Evolutionary conservation across 2,888 invertebrate species (phyloP).

Genomic region (Seladonia tumulorum): DNA sequence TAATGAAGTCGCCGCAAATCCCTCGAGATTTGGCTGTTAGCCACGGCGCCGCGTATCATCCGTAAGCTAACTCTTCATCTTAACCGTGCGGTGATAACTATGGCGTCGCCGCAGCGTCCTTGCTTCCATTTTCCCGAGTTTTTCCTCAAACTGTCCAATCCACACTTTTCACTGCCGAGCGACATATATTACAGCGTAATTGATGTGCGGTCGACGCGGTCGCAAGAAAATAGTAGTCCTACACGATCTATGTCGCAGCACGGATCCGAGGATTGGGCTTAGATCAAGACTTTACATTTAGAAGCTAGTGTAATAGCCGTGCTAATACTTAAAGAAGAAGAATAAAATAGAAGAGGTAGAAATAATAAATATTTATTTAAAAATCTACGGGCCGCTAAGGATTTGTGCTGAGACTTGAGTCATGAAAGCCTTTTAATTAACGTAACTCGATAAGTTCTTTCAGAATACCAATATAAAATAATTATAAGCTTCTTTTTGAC

Average conservation of each 20-base stretch:
- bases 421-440: background rate
- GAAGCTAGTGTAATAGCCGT: no score
- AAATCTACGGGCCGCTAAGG: background rate
- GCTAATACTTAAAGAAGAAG: background rate
- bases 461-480: background rate
- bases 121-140: background rate
- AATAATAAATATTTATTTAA: background rate
- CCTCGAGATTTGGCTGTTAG: constrained; percentile 13
- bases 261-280: no score
- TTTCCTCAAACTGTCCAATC: background rate
- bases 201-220: no score
- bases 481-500: background rate
- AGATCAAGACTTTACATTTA: no score
- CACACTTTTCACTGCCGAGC: background rate
- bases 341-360: background rate
- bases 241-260: no score
- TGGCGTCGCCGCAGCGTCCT: background rate
- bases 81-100: background rate
- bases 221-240: no score
- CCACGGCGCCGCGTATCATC: background rate
- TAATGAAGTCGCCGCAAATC: constrained; percentile 9
- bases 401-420: background rate
- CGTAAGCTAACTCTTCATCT: constrained; percentile 18
- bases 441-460: background rate
- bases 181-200: background rate